These are phyloP conservation scores for Stigmatopora nigra DNA, from an alignment of 2,113 vertebrate species.

Conservation along the genomic window DNA sequence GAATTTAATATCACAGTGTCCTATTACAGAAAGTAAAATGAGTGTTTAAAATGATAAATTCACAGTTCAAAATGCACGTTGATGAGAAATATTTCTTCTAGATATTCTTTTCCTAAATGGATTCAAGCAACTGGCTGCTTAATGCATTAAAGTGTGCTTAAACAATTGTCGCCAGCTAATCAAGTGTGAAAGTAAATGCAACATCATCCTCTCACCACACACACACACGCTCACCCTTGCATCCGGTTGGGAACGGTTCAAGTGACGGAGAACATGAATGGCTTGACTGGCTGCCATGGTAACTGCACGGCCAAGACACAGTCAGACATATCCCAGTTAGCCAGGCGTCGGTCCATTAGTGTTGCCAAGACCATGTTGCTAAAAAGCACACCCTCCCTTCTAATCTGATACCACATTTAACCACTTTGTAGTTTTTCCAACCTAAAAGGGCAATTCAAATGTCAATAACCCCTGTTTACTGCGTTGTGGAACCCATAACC, in stretches of 20 bases:
- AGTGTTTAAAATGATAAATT: not conserved
- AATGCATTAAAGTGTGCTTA: slow-evolving; percentile 24
- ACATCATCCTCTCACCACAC: not conserved
- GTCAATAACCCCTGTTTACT: not conserved
- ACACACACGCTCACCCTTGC: slow-evolving; percentile 23
- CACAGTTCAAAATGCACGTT: not conserved
- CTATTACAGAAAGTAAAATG: not conserved
- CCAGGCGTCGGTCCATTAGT: slow-evolving; percentile 32
- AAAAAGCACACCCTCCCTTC: slow-evolving; percentile 46
- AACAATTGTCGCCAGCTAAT: slow-evolving; percentile 29
- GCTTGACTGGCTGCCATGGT: slow-evolving; percentile 55
- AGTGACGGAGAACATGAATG: slow-evolving; percentile 53
- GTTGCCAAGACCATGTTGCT: slow-evolving; percentile 49
- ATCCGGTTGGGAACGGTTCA: slow-evolving; percentile 38
- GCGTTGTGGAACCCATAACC: too few species aligned
- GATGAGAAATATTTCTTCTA: not conserved
- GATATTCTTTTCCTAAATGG: not conserved
- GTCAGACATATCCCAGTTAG: slow-evolving; percentile 46
- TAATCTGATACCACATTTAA: slow-evolving; percentile 3
- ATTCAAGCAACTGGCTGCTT: not conserved
- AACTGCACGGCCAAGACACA: slow-evolving; percentile 48
- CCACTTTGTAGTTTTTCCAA: not conserved
- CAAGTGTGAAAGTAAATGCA: slow-evolving; percentile 30
- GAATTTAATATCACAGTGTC: not conserved
- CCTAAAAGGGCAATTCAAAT: not conserved